Conservation (phyloP, 1,140 invertebrate genomes). For the Maniola jurtina region DNA sequence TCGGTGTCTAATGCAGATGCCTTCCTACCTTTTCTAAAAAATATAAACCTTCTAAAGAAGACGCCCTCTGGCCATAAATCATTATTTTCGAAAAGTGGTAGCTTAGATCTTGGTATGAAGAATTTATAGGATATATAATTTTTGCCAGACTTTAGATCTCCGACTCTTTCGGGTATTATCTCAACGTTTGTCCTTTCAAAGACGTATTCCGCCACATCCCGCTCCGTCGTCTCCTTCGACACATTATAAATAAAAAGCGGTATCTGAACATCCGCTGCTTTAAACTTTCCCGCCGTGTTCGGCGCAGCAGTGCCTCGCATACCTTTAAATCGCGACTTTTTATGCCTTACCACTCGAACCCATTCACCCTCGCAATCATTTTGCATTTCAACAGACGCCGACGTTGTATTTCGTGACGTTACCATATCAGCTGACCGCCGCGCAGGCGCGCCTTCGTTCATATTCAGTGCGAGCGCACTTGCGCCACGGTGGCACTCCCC, state of each 20-base stretch:
- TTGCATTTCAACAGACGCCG: no score
- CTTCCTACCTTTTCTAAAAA: neutral
- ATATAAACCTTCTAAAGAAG: neutral
- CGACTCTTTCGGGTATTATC: conserved; percentile 6
- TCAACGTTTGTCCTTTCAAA: conserved; percentile 17
- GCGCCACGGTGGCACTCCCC: no score
- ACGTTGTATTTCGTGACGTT: no score
- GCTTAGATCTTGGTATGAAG: neutral
- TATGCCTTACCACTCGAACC: neutral
- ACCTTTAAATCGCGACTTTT: neutral
- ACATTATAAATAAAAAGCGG: conserved; percentile 29
- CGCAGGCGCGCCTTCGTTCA: no score
- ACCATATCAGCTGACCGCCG: neutral
- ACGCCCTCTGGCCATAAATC: conserved; percentile 1
- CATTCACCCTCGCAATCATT: neutral
- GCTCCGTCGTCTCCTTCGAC: conserved; percentile 14
- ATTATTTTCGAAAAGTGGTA: neutral
- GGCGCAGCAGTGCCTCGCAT: neutral
- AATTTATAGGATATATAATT: conserved; percentile 15
- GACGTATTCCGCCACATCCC: conserved; percentile 16
- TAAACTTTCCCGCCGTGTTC: conserved; percentile 18
- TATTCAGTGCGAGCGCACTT: neutral
- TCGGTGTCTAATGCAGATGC: neutral
- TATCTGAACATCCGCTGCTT: conserved; percentile 20
- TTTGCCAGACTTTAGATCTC: neutral